Base-by-base conservation (phyloP, 2,888 invertebrate genomes). In the Lasioglossum pauxillum region DNA sequence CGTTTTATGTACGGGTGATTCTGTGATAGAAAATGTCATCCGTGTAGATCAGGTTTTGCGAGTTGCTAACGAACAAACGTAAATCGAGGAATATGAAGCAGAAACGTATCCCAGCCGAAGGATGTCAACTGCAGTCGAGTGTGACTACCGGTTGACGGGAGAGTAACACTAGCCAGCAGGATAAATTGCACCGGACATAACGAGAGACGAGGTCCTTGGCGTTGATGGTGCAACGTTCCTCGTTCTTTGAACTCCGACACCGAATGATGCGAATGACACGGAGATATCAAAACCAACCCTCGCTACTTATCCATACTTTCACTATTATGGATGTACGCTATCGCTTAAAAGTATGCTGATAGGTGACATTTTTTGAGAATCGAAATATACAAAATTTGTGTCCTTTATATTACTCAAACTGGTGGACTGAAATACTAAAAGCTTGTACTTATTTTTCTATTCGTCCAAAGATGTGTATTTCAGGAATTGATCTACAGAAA, bases 51-150 rank as follows among this genome's bases (percentile, higher is more conserved):
- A 88, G 80, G 86, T 90, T 90, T 81, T 73, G 71, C 80, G 74
- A 83, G 60, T 75, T 77, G 78, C 80, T 84, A 86, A 88, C 78
- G 82, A 85, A 83, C 83, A 73, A 72, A 78, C 82, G 82, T 82
- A 86, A 87, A 89, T 87, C 80, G 80, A 87, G 81, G 80, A 80
- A 88, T 77, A 77, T 80, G 57, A 81, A 72, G 83, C 83, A 75
- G 82, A 80, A 83, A 81, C 85, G 86, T 81, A 79, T 80, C 35
- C 57, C 74, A 60, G 69, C 73, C 74, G 88, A 90, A 90, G 88
- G 90, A 90, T 90, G 90, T 89, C 90, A 90, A 86, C 89, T 82
- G 90, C 90, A 86, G 75, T 90, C 85, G 86, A 89, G 90, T 89
- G 90, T 90, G 89, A 90, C 89, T 88, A 88, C 86, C 83, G 89